A percentile compares a stretch with the other conserved stretches of the same genome.
Conservation (phyloP, 2,888 invertebrate genomes). For the Epistrophe grossulariae region DNA sequence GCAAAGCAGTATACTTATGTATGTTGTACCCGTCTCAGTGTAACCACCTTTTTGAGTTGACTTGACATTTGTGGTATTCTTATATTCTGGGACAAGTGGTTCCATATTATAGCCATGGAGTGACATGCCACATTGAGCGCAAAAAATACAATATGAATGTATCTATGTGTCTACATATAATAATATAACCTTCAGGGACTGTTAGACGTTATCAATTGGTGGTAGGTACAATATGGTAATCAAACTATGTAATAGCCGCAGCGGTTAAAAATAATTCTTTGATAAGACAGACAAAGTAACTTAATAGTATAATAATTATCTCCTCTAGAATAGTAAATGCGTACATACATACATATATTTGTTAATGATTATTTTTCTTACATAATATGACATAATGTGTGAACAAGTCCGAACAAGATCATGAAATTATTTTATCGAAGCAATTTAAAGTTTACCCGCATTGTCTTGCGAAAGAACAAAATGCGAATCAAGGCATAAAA, state of each 20-base stretch:
- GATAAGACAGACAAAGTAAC: conserved; percentile 27
- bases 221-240: conserved; percentile 31
- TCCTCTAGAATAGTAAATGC: neutral
- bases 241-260: conserved; percentile 34
- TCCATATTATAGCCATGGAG: neutral
- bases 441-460: neutral
- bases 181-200: conserved; percentile 35
- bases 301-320: neutral
- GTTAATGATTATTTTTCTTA: neutral
- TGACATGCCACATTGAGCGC: conserved; percentile 18
- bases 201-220: conserved; percentile 38
- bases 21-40: conserved; percentile 30
- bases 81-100: conserved; percentile 16
- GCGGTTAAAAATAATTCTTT: conserved; percentile 51
- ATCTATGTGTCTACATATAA: neutral
- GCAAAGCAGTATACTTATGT: neutral
- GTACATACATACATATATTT: too few relatives aligned
- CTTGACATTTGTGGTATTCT: conserved; percentile 44
- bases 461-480: neutral
- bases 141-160: neutral
- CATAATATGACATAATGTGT: neutral
- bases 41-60: conserved; percentile 48
- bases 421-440: neutral
- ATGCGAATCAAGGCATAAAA: neutral
- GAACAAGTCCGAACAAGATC: neutral